Base-by-base conservation (phyloP, 2,797 vertebrate species). In the Gorsachius magnificus region DNA sequence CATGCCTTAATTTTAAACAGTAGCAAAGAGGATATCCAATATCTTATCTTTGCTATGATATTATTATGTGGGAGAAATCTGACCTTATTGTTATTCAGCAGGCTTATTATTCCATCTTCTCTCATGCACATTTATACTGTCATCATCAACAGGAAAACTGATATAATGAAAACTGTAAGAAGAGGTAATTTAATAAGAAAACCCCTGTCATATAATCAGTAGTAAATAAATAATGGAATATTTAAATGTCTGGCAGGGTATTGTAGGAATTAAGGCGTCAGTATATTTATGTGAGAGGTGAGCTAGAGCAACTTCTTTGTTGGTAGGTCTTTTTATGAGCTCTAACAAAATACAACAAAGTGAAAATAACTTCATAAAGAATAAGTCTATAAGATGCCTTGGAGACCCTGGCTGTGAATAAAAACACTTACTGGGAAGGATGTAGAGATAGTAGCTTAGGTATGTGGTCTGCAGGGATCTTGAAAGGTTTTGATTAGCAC, bases 331-430 rank as follows among this genome's bases (percentile, higher is more conserved):
- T 92, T 92, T 80, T 68, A 80, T 2, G 9, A 91, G 22, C 17
- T 86, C 63, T 82, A 86, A 88, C 18, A 90, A 94, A 93, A 93
- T 54, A 56, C 38, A 91, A 70, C 29, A 66, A 93, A 94, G n/a
- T 74, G 74, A 92, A 95, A 95, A 92, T 80, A 77, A 74, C 63
- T 93, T 94, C 25, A 54, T 82, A 83, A 87, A 87, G 58, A 71
- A n/a, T 64, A 83, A 35, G 33, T 79, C 88, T 89, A 4, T 60
- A 95, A 87, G 51, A 77, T 87, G 24, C 66, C 83, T 76, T 87
- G 33, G 88, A 92, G 56, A 90, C 33, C 14, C 9, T n/a, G 58
- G 7, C 8, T 83, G 45, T 68, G 83, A 66, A 83, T 89, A 90
- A 90, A 85, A 18, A 69, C 45, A 80, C 54, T 83, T 92, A n/a